Evolutionary conservation across 2,113 vertebrate genomes (phyloP).

Genomic region (Hippolais icterina): DNA sequence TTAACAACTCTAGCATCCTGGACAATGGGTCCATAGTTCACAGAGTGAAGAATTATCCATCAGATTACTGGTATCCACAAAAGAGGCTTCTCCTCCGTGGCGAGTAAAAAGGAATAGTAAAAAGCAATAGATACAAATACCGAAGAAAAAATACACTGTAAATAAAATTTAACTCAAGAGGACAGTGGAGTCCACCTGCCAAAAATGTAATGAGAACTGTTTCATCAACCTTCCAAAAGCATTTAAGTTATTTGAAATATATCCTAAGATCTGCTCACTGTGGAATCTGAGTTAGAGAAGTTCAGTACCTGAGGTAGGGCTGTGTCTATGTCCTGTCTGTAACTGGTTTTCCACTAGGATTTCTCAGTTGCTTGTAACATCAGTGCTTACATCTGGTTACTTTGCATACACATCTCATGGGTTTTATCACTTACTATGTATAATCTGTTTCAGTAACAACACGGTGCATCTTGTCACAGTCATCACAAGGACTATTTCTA

Average conservation of each 20-base stretch:
- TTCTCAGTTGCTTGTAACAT: background rate
- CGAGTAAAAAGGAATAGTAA: background rate
- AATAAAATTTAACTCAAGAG: background rate
- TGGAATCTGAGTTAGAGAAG: background rate
- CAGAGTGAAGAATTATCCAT: background rate
- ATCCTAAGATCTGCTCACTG: background rate
- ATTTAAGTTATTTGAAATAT: background rate
- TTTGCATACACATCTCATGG: background rate
- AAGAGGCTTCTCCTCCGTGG: background rate
- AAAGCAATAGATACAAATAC: background rate
- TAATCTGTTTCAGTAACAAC: background rate
- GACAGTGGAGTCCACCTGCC: background rate
- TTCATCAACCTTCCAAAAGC: background rate
- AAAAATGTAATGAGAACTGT: background rate
- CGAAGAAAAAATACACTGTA: background rate
- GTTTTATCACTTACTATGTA: fast-evolving
- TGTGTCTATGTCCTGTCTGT: background rate
- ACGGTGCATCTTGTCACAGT: background rate
- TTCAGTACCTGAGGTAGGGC: background rate
- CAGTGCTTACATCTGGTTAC: background rate
- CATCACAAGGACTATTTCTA: background rate
- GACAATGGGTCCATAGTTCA: background rate
- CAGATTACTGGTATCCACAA: background rate
- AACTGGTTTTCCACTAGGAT: background rate
- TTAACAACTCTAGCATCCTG: background rate